Evolutionary conservation across 2,113 vertebrate species (phyloP), one percentile per base, ranked within the genome.

Genomic region (Electrona antarctica): DNA sequence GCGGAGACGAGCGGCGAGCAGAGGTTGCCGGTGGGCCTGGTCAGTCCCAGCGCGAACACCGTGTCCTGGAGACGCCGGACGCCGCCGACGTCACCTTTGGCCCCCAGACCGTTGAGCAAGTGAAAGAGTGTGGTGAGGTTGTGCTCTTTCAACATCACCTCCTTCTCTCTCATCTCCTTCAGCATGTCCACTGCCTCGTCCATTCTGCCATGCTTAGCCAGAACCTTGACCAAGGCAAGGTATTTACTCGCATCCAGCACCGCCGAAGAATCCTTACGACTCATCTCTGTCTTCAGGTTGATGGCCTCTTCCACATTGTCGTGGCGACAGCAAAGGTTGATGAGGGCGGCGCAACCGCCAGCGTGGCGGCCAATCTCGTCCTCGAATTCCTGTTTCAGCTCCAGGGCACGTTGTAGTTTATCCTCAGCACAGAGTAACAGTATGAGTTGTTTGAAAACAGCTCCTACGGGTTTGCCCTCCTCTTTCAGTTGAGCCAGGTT

Each of bases 111-210:
- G 76, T 92, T 96, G 47, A 99, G 91, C 11, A 85, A 66, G 79
- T 95, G 93, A 87, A 93, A 93, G 76, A 97, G 80, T 74, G 79
- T 67, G 74, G 76, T 64, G 77, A 84, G 14, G 28, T 91, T 76
- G 61, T 11, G 6, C 83, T 94, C 92, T 6, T 78, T 88, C 74
- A 97, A 47, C 69, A 60, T 74, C 90, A 96, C 90, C 69, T 94
- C 85, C 89, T 96, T 98, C 93, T 97, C 95, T 88, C 96, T 98
- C 95, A 99, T 97, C 93, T 99, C 97, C 67, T 94, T 97, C 91
- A 99, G 93, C 89, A 98, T 86, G 91, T 96, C 95, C 92, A 97
- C 83, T 54, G 95, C 97, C 92, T 97, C 98, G 87, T 96, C 94
- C 62, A 97, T 48, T 86, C 78, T 94, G 80, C 87, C 94, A 51